Base-by-base conservation (phyloP, 2,888 invertebrate species). In the Tetragnatha montana region DNA sequence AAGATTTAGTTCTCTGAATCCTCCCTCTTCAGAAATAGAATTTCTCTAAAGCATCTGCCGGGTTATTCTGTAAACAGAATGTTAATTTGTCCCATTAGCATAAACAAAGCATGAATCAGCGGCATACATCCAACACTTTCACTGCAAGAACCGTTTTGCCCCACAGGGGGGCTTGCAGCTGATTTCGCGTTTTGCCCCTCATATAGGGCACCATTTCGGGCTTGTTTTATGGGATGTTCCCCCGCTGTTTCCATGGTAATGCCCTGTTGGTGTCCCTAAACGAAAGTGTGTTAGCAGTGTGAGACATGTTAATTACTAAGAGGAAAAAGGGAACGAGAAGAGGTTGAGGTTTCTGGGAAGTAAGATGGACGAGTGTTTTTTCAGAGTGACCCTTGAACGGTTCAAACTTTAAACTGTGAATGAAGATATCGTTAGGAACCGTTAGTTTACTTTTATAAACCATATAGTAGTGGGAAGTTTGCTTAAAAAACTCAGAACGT, bases 71-170 rank as follows among this genome's bases (percentile, higher is more conserved):
- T 60, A 17, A 14, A 51, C 6, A 14, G 21, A 78, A 78, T 78
- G 78, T 14, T 21, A 78, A 78, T 19, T 7, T 69, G 69, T 10
- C 0, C 14, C 22, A 83, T 83, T 83, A 75, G 47, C 82, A 68
- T 83, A 73, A 73, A 50, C 35, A 19, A 75, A 83, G 51, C n/a
- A 21, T 17, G n/a, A 10, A 21, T 22, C 35, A 75, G 12, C 74
- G 60, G 82, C 82, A 51, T 35, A 74, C 35, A 8, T 21, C 74
- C 19, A 75, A 83, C 82, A 83, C 82, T 83, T 83, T 75, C 82
- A 10, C 47, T 74, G 10, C n/a, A 22, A 35, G 75, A 51, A 60
- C 50, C 73, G 12, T 68, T 76, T 50, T 19, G n/a, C 84, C 12
- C 84, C 10, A 50, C 69, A 21, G 14, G 84, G 68, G 75, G 47